phyloP scores from a whole-genome alignment of 2,888 invertebrate genomes.

The Mylabris sibirica region DNA sequence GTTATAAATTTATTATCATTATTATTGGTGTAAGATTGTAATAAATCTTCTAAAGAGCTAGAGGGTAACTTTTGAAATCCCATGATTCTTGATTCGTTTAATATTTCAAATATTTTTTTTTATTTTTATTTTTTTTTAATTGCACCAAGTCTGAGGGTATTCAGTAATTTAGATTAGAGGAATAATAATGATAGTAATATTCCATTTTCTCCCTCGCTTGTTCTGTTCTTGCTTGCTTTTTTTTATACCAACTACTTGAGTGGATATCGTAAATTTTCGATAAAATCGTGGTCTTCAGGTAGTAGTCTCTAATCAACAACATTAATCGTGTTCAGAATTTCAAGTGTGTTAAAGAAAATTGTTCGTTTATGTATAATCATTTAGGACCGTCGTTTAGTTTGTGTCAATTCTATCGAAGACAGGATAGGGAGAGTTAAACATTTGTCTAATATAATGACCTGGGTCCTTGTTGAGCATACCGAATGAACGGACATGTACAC shows the following conservation, averaged over 20 bases:
- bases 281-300: constrained; percentile 1
- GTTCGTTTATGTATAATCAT: neutral
- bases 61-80: neutral
- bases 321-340: neutral
- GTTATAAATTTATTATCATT: neutral
- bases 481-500: constrained; percentile 39
- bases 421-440: constrained; percentile 20
- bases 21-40: neutral
- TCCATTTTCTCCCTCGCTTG: neutral
- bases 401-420: neutral
- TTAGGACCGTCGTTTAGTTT: neutral
- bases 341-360: neutral
- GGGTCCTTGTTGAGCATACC: constrained; percentile 40
- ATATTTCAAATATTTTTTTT: constrained; percentile 1
- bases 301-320: constrained; percentile 3
- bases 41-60: neutral
- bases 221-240: neutral
- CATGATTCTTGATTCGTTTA: neutral
- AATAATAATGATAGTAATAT: neutral
- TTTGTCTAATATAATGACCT: constrained; percentile 40
- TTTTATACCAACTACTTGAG: neutral
- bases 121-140: too few species aligned
- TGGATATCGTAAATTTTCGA: constrained; percentile 5
- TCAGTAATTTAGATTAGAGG: neutral
- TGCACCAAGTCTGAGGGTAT: neutral